phyloP scores from a whole-genome alignment of 1,140 invertebrate species.

The Andricus grossulariae region DNA sequence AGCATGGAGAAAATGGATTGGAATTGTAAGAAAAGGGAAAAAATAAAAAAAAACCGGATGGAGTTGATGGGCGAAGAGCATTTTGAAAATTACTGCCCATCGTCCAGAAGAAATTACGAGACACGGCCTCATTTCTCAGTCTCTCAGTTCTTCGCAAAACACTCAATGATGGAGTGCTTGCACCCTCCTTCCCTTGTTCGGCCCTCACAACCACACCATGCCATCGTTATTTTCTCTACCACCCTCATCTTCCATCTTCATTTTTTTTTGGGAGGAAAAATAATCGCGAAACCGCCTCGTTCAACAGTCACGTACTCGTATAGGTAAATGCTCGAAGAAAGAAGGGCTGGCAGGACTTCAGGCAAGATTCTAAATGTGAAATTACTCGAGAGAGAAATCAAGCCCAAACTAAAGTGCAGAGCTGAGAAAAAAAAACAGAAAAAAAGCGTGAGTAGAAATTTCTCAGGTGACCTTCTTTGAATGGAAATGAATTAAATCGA shows the following conservation, averaged over 20 bases:
- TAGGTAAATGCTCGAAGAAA: too few relatives aligned
- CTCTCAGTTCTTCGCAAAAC: conserved; percentile 42
- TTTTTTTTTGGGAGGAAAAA: conserved; percentile 45
- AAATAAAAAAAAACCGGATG: too few relatives aligned
- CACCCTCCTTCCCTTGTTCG: background rate
- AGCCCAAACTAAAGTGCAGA: too few relatives aligned
- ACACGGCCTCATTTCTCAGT: conserved; percentile 24
- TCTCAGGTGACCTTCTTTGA: too few relatives aligned
- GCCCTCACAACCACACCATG: conserved; percentile 33
- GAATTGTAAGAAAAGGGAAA: background rate
- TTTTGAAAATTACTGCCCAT: conserved; percentile 18
- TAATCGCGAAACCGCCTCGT: conserved; percentile 42
- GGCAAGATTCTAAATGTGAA: too few relatives aligned
- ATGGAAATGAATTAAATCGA: too few relatives aligned
- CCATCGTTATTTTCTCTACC: conserved; percentile 42
- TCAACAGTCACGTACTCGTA: conserved; percentile 5
- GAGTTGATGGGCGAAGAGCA: background rate
- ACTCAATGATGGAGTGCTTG: conserved; percentile 37
- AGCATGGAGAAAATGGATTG: background rate
- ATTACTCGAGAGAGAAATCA: too few relatives aligned
- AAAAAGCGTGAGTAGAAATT: too few relatives aligned
- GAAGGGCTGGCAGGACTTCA: too few relatives aligned
- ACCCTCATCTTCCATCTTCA: conserved; percentile 42
- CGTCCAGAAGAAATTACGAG: conserved; percentile 29
- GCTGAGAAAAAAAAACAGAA: too few relatives aligned